phyloP scores from a whole-genome alignment of 2,888 invertebrate genomes.

The Epicampocera succincta region DNA sequence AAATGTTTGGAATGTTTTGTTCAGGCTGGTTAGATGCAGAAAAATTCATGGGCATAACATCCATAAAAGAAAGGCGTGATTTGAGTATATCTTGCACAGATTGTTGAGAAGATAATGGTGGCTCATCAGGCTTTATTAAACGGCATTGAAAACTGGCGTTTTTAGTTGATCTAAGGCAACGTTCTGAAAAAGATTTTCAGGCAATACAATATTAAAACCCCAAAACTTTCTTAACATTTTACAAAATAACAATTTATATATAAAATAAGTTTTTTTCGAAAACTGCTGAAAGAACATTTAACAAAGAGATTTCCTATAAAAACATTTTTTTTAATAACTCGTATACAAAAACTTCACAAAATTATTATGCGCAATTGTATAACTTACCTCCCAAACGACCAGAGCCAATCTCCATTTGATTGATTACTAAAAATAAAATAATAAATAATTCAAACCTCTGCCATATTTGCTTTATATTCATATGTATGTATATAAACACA shows the following conservation, averaged over 20 bases:
- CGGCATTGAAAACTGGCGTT: slow-evolving; percentile 79
- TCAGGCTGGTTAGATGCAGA: slow-evolving; percentile 56
- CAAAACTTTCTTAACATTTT: too few species aligned
- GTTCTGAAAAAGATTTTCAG: slow-evolving; percentile 67
- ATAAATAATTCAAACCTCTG: too few species aligned
- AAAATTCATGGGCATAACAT: slow-evolving; percentile 71
- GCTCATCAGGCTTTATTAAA: slow-evolving; percentile 68
- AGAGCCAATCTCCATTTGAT: slow-evolving; percentile 77
- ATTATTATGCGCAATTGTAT: too few species aligned
- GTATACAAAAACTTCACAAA: too few species aligned
- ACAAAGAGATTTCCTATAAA: background rate
- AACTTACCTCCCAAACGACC: slow-evolving; percentile 76
- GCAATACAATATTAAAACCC: background rate
- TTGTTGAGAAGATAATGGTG: slow-evolving; percentile 12
- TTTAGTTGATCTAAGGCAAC: slow-evolving; percentile 78
- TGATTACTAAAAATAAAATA: slow-evolving; percentile 74
- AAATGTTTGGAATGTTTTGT: slow-evolving; percentile 73
- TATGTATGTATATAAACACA: too few species aligned
- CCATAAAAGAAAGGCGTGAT: slow-evolving; percentile 75
- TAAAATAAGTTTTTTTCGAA: too few species aligned
- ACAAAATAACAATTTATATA: too few species aligned
- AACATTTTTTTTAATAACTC: background rate
- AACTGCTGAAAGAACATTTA: background rate
- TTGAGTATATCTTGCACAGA: slow-evolving; percentile 70
- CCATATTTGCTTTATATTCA: too few species aligned